Evolutionary conservation across 2,113 vertebrate genomes (phyloP).

Genomic region (Trogon melanurus): DNA sequence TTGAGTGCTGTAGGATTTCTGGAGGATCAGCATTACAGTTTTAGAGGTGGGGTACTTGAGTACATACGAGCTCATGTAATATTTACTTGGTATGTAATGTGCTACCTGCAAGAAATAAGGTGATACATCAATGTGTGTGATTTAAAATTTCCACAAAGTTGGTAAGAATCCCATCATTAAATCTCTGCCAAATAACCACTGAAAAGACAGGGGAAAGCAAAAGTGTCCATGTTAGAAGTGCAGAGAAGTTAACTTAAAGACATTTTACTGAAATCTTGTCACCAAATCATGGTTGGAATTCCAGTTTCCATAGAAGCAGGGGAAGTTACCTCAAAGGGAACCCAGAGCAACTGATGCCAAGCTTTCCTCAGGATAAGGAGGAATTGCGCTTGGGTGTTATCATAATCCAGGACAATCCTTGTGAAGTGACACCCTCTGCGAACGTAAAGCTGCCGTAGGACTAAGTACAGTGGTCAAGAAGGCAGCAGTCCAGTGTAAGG

Average conservation of each 20-base stretch:
- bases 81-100: too few species aligned
- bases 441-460: not conserved
- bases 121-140: fast-evolving
- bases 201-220: not conserved
- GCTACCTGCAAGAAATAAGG: not conserved
- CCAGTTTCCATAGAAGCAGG: not conserved
- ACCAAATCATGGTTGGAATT: too few species aligned
- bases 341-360: not conserved
- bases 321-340: not conserved
- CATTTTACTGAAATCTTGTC: not conserved
- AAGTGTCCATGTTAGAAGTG: not conserved
- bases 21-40: not conserved
- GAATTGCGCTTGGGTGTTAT: fast-evolving
- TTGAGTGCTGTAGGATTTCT: not conserved
- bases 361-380: not conserved
- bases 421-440: not conserved
- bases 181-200: not conserved
- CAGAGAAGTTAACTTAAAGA: not conserved
- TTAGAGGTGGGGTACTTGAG: not conserved
- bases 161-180: not conserved
- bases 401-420: not conserved
- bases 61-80: fast-evolving
- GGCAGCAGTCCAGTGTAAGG: not conserved
- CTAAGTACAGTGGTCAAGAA: not conserved
- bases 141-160: not conserved